Conservation (phyloP, 2,113 vertebrate genomes). For the Archilochus colubris region DNA sequence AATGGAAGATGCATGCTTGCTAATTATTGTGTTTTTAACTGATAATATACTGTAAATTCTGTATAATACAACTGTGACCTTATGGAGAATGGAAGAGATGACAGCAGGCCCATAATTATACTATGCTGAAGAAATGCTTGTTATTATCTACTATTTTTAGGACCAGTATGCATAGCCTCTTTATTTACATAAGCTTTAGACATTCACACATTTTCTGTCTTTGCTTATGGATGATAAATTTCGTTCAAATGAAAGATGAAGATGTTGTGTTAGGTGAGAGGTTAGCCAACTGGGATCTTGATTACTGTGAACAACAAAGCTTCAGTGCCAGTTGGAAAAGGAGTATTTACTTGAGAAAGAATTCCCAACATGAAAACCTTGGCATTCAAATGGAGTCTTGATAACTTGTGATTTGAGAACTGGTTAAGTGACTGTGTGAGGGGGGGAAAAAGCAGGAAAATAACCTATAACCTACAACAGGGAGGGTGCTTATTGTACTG, state of each 20-base stretch:
- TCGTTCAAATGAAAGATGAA: conserved; percentile 78
- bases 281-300: conserved; percentile 75
- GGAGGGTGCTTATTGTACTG: conserved; percentile 55
- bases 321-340: conserved; percentile 63
- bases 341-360: conserved; percentile 74
- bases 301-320: conserved; percentile 72
- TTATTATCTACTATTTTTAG: conserved; percentile 87
- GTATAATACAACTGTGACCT: conserved; percentile 80
- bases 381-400: conserved; percentile 40
- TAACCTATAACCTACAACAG: conserved; percentile 48
- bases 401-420: conserved; percentile 70
- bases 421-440: conserved; percentile 58
- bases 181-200: conserved; percentile 87
- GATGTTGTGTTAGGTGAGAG: conserved; percentile 68
- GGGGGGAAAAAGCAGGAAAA: not conserved
- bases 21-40: conserved; percentile 86
- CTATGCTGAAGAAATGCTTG: conserved; percentile 77
- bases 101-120: conserved; percentile 80
- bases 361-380: conserved; percentile 57
- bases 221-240: conserved; percentile 80
- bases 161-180: conserved; percentile 72
- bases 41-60: conserved; percentile 84
- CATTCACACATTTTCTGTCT: conserved; percentile 83
- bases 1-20: conserved; percentile 71
- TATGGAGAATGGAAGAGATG: conserved; percentile 76